These are phyloP conservation scores for Branchinecta lynchi DNA, from an alignment of 1,140 invertebrate genomes.

Conservation along the genomic window DNA sequence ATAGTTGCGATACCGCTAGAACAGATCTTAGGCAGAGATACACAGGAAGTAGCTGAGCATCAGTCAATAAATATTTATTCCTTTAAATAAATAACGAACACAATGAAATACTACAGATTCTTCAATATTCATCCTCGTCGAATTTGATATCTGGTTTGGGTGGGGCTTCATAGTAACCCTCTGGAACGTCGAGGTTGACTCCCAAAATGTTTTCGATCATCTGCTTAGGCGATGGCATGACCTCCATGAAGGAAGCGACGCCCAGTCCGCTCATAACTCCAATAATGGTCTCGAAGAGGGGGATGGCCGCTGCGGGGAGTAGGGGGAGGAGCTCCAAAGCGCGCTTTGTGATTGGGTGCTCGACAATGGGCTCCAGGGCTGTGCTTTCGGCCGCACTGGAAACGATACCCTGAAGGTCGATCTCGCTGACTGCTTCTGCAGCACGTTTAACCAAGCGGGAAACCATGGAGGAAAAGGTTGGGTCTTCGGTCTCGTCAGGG, in stretches of 20 bases:
- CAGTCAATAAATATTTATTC: neutral
- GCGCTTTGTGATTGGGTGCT: neutral
- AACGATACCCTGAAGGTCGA: neutral
- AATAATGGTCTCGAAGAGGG: neutral
- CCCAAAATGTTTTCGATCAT: neutral
- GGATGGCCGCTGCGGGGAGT: neutral
- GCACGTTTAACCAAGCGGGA: neutral
- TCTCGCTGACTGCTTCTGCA: slow-evolving; percentile 1
- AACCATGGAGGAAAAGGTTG: too few species aligned
- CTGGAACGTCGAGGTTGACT: neutral
- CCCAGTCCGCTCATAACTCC: neutral
- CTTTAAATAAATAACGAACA: slow-evolving; percentile 14
- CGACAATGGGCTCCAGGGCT: neutral
- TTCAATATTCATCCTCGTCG: slow-evolving; percentile 8
- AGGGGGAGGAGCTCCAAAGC: neutral
- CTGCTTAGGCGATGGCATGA: neutral
- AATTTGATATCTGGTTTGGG: neutral
- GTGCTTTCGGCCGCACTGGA: neutral
- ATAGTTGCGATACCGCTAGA: too few species aligned
- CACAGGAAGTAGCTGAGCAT: too few species aligned
- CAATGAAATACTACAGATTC: slow-evolving; percentile 12
- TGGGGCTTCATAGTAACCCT: neutral
- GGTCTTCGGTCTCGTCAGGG: too few species aligned
- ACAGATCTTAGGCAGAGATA: too few species aligned
- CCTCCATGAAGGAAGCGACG: neutral